phyloP scores from a whole-genome alignment of 2,888 invertebrate species.

The Hyalella azteca region DNA sequence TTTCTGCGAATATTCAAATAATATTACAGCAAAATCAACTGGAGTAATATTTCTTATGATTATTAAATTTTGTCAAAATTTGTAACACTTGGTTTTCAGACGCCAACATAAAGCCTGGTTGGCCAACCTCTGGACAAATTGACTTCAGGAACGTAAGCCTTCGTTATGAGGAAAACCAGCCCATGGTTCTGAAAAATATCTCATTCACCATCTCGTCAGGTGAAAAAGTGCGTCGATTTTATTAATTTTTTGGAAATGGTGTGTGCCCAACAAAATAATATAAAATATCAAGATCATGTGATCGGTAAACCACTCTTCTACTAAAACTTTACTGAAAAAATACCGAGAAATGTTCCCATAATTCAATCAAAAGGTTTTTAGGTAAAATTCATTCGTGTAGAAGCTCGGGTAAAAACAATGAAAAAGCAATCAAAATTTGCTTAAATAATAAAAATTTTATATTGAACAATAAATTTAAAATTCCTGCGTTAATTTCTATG shows the following conservation, averaged over 20 bases:
- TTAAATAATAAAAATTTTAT: too few relatives aligned
- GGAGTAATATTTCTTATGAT: too few relatives aligned
- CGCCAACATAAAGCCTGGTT: conserved; percentile 66
- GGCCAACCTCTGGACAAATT: conserved; percentile 75
- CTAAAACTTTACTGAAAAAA: neutral
- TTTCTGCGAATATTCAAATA: too few relatives aligned
- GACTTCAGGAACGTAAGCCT: conserved; percentile 74
- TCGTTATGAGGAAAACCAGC: conserved; percentile 72
- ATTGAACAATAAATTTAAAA: too few relatives aligned
- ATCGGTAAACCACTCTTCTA: neutral
- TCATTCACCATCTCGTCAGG: conserved; percentile 73
- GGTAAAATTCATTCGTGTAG: neutral
- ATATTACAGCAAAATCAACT: too few relatives aligned
- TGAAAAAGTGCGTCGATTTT: conserved; percentile 69
- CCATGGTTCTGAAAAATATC: conserved; percentile 77
- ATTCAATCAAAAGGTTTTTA: neutral
- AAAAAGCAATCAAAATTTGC: too few relatives aligned
- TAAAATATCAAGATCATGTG: neutral
- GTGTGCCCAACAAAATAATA: neutral
- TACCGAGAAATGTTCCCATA: neutral
- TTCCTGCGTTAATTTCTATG: too few relatives aligned
- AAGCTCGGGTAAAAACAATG: too few relatives aligned
- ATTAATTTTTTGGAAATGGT: neutral
- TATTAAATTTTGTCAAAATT: too few relatives aligned
- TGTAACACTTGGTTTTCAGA: too few relatives aligned